Conservation (phyloP, 2,888 invertebrate species). For the Chymomyza caudatula region DNA sequence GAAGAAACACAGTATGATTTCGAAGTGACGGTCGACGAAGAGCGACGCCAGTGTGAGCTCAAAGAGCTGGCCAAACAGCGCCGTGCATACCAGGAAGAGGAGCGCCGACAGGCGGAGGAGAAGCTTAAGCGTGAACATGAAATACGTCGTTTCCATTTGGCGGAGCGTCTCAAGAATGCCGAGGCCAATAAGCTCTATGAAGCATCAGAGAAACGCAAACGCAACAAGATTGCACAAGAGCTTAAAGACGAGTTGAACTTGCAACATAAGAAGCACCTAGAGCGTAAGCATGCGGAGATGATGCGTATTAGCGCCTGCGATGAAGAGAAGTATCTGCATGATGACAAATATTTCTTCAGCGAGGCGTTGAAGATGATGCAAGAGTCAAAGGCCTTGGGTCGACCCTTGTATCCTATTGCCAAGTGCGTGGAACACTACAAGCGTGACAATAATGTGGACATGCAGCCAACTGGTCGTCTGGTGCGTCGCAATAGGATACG, state of each 20-base stretch:
- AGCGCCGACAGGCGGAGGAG: constrained; percentile 7
- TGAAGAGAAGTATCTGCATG: constrained; percentile 46
- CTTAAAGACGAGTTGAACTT: constrained; percentile 17
- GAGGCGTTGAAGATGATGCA: constrained; percentile 68
- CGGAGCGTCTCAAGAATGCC: constrained; percentile 36
- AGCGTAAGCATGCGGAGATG: constrained; percentile 25
- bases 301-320: constrained; percentile 37
- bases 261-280: constrained; percentile 37
- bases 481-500: constrained; percentile 33
- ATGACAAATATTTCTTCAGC: constrained; percentile 73
- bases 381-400: constrained; percentile 64
- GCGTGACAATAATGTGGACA: constrained; percentile 48
- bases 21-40: constrained; percentile 22
- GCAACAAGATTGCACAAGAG: constrained; percentile 2
- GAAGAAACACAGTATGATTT: constrained; percentile 4
- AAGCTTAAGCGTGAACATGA: constrained; percentile 13
- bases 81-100: constrained; percentile 34
- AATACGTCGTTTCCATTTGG: constrained; percentile 49
- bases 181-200: constrained; percentile 31
- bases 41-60: constrained; percentile 24
- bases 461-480: constrained; percentile 21
- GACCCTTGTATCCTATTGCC: constrained; percentile 72
- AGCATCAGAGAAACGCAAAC: not conserved
- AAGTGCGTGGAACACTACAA: constrained; percentile 68
- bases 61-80: constrained; percentile 38